Percentiles rank a stretch among this genome's conserved stretches.
Evolutionary conservation across 2,888 invertebrate species (phyloP).

Genomic region (Polyploca ridens): DNA sequence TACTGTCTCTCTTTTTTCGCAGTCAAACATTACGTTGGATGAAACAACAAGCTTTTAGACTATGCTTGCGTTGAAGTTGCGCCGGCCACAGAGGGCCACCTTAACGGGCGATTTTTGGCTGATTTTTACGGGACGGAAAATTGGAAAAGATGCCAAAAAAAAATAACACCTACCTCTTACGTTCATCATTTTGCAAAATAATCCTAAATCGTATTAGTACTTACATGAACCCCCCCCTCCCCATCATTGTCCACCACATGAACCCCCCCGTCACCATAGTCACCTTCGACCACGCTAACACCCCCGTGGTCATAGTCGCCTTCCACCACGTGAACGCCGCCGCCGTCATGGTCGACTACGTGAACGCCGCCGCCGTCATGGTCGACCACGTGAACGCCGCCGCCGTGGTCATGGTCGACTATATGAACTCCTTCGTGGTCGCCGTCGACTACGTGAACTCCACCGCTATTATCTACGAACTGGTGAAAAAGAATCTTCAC

Average conservation of each 20-base stretch:
- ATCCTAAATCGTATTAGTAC: background rate
- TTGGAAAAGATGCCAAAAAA: too few species aligned
- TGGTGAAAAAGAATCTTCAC: background rate
- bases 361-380: background rate
- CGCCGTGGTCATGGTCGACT: background rate
- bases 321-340: slow-evolving; percentile 1
- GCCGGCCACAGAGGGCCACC: too few species aligned
- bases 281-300: slow-evolving; percentile 13
- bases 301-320: background rate
- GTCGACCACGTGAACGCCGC: slow-evolving; percentile 1
- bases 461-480: slow-evolving; percentile 11
- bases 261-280: background rate
- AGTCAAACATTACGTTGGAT: too few species aligned
- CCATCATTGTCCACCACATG: slow-evolving; percentile 13
- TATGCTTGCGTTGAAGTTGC: too few species aligned
- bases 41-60: too few species aligned
- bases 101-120: too few species aligned
- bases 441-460: slow-evolving; percentile 12
- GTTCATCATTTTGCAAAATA: too few species aligned
- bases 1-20: too few species aligned
- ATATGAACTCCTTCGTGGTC: background rate
- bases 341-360: background rate
- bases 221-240: slow-evolving; percentile 10
- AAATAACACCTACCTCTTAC: too few species aligned
- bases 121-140: too few species aligned